Percentiles rank a stretch among this genome's conserved stretches.
Conservation (phyloP, 1,140 invertebrate species). For the Doryteuthis pealeii region DNA sequence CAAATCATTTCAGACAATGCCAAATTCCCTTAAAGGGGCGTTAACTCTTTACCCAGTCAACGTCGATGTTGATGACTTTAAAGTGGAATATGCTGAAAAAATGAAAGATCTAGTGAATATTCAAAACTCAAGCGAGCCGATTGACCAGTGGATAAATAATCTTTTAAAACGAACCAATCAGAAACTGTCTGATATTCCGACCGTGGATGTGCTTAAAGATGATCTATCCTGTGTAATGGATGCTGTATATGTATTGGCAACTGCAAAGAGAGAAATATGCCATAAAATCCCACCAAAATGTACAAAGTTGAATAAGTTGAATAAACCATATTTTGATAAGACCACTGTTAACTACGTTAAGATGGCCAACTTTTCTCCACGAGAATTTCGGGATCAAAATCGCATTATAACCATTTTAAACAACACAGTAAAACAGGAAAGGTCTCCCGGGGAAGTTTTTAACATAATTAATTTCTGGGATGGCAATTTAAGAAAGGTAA, state of each 20-base stretch:
- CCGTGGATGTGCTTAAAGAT: background rate
- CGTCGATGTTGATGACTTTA: slow-evolving; percentile 23
- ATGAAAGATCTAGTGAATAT: background rate
- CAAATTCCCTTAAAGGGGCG: slow-evolving; percentile 19
- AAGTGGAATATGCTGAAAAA: background rate
- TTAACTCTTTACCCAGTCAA: slow-evolving; percentile 28
- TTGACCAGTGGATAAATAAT: background rate
- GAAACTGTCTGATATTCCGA: background rate
- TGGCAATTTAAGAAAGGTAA: background rate
- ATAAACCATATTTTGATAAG: background rate
- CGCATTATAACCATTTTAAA: background rate
- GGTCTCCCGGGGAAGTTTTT: background rate
- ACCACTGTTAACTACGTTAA: background rate
- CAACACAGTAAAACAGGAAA: background rate
- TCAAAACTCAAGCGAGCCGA: background rate
- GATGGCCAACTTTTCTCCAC: background rate
- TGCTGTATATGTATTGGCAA: background rate
- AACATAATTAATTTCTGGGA: background rate
- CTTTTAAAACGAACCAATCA: background rate
- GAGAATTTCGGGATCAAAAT: background rate
- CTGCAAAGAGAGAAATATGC: background rate
- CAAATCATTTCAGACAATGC: slow-evolving; percentile 14
- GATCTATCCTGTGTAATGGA: background rate
- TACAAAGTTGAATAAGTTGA: background rate
- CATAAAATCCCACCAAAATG: background rate